Evolutionary conservation across 2,888 invertebrate species (phyloP), one percentile per base, ranked within the genome.

Genomic region (Galerucella calmariensis): DNA sequence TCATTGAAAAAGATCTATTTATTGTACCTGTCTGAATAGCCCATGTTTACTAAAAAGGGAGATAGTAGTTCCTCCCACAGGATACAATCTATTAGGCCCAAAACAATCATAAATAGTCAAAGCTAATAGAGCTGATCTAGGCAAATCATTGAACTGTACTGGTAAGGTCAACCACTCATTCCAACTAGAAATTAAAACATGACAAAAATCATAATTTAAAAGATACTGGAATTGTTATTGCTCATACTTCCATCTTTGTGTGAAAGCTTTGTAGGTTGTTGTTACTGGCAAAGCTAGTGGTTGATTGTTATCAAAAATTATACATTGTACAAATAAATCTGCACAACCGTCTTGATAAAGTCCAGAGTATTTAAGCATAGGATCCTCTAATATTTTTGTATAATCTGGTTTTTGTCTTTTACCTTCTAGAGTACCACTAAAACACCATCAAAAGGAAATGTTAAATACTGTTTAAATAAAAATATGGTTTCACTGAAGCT

Each of bases 121-220:
- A 0, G 95, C 94, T 11, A 99, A 89, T 76, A 93, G 92, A 1
- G 98, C 94, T 84, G 94, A 94, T 73, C 96, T 90, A 0, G 98
- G 98, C 53, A 99, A 88, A 86, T 98, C 97, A 84, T 95, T 95
- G 88, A 94, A 98, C 86, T 94, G 93, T 48, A 98, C 90, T 0
- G 98, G 98, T 72, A 99, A 88, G 0, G 93, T 93, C 48, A 99
- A 90, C 98, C 98, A 98, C 88, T 99, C 98, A 86, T 98, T 98
- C 98, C 98, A 99, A 85, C 97, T 97, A 85, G 24, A 89, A 88
- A 48, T 44, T 16, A 12, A 72, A 51, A 56, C 20, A 58, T 11
- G 24, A 24, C 27, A 51, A 48, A 27, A n/a, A 35, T 35, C 35
- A 2, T 53, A 5, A 11, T 67, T 16, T 16, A 14, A 51, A 20